Evolutionary conservation across 1,140 invertebrate genomes (phyloP).

Genomic region (Achroia grisella): DNA sequence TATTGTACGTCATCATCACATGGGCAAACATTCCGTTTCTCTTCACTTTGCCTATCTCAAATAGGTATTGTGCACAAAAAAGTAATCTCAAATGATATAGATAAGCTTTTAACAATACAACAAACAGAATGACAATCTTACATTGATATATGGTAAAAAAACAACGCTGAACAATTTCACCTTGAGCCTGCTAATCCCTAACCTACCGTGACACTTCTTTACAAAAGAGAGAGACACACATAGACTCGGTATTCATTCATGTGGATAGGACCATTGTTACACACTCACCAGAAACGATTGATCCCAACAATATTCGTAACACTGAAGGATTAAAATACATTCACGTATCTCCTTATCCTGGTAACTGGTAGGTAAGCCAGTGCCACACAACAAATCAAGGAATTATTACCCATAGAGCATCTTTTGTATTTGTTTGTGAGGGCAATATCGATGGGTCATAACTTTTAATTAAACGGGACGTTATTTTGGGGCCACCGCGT

Average conservation of each 20-base stretch:
- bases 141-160: conserved; percentile 12
- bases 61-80: not conserved
- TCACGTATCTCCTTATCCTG: conserved; percentile 29
- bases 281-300: conserved; percentile 21
- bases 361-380: conserved; percentile 38
- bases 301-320: conserved; percentile 11
- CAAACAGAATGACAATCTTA: conserved; percentile 2
- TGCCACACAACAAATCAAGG: conserved; percentile 50
- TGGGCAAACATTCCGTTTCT: too few relatives aligned
- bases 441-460: conserved; percentile 51
- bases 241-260: conserved; percentile 43
- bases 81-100: conserved; percentile 9
- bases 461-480: conserved; percentile 65
- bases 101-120: conserved; percentile 3
- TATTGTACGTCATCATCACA: too few relatives aligned
- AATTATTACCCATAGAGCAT: conserved; percentile 25
- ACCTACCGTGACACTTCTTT: conserved; percentile 30
- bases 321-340: conserved; percentile 9
- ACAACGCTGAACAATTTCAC: conserved; percentile 23
- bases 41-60: too few relatives aligned
- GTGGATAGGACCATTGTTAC: conserved; percentile 37
- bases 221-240: conserved; percentile 33
- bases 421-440: conserved; percentile 23
- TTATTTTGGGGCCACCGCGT: conserved; percentile 33
- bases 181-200: conserved; percentile 41